phyloP scores from a whole-genome alignment of 2,888 invertebrate species.

The Ennomos fuscantarius region DNA sequence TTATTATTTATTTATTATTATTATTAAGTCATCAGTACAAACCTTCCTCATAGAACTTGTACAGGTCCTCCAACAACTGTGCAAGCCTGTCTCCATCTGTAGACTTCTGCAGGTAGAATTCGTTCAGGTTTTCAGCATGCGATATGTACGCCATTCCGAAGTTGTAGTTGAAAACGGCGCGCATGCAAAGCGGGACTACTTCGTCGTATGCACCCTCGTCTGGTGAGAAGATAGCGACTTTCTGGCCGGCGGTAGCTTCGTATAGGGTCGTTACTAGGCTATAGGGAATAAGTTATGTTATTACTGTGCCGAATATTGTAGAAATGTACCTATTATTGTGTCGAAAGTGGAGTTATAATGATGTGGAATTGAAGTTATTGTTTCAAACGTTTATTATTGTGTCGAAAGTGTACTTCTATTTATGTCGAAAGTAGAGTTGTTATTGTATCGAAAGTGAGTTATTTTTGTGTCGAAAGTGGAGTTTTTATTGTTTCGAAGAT shows the following conservation, averaged over 20 bases:
- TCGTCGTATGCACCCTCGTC: slow-evolving; percentile 83
- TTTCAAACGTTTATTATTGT: too few species aligned
- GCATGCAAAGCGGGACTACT: slow-evolving; percentile 84
- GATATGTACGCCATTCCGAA: slow-evolving; percentile 86
- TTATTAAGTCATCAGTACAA: slow-evolving; percentile 21
- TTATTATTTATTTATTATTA: too few species aligned
- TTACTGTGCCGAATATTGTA: too few species aligned
- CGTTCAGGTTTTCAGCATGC: slow-evolving; percentile 83
- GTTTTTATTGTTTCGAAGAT: too few species aligned
- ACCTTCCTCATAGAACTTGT: slow-evolving; percentile 81
- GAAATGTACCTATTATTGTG: too few species aligned
- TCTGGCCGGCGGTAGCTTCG: slow-evolving; percentile 73
- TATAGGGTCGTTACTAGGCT: slow-evolving; percentile 89
- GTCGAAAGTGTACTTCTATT: too few species aligned
- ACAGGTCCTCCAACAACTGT: slow-evolving; percentile 85
- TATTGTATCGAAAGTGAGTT: too few species aligned
- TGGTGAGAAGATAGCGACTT: slow-evolving; percentile 78
- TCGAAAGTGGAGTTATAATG: too few species aligned
- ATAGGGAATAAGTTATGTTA: slow-evolving; percentile 45
- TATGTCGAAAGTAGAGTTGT: too few species aligned
- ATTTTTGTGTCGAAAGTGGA: too few species aligned
- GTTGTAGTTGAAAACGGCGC: slow-evolving; percentile 86
- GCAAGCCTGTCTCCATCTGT: slow-evolving; percentile 79
- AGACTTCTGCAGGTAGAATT: slow-evolving; percentile 87
- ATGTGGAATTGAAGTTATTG: too few species aligned